These are phyloP conservation scores for Heterohyrax brucei DNA, from an alignment of 2,797 vertebrate genomes.

Conservation along the genomic window DNA sequence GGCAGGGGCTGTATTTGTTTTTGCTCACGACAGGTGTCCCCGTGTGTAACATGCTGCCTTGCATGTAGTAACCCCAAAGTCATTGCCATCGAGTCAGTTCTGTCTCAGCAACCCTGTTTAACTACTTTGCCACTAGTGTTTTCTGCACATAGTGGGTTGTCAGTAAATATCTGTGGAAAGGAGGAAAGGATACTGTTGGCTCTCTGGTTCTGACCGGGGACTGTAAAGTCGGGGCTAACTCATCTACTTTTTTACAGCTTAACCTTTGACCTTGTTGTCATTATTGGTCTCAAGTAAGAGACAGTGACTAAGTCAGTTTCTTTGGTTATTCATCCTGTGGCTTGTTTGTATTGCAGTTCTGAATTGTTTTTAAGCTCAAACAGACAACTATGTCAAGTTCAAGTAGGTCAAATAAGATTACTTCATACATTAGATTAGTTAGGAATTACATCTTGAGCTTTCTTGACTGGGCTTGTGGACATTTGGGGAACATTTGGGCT, in stretches of 20 bases:
- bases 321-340: neutral
- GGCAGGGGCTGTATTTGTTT: neutral
- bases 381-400: neutral
- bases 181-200: neutral
- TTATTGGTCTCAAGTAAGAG: neutral
- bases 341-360: neutral
- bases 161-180: neutral
- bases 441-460: constrained; percentile 14
- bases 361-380: neutral
- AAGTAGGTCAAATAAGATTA: neutral
- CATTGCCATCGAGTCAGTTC: too few relatives aligned
- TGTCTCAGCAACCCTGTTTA: too few relatives aligned
- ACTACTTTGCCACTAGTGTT: too few relatives aligned
- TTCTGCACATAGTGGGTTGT: neutral
- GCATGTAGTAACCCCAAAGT: too few relatives aligned
- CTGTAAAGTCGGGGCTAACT: neutral
- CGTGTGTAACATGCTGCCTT: neutral
- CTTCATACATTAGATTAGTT: neutral
- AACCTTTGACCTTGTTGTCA: neutral
- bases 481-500: neutral
- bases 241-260: neutral
- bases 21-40: neutral
- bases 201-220: neutral
- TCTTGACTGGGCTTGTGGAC: neutral
- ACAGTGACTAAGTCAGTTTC: neutral